Evolutionary conservation across 2,888 invertebrate genomes (phyloP).

Genomic region (Bimastos eiseni): DNA sequence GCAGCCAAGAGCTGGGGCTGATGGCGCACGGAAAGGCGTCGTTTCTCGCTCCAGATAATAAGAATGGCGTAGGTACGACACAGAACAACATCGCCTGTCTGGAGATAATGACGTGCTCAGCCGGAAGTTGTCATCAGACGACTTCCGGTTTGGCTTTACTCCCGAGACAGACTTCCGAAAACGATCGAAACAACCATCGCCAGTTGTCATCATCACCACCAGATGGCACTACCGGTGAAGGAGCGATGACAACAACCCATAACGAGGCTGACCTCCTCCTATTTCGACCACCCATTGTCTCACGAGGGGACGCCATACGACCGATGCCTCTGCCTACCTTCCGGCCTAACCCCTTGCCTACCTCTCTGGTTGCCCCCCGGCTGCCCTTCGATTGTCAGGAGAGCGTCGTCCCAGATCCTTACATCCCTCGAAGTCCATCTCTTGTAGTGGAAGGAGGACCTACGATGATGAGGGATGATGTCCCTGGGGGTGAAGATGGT

Average conservation of each 20-base stretch:
- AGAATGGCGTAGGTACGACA: slow-evolving; percentile 1
- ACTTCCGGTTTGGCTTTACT: background rate
- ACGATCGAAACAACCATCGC: background rate
- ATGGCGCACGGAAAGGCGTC: background rate
- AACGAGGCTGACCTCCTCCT: background rate
- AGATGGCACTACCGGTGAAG: background rate
- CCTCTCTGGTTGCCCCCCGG: too few relatives aligned
- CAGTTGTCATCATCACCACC: background rate
- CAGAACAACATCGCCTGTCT: slow-evolving; percentile 7
- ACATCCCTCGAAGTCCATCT: background rate
- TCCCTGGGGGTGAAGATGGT: too few relatives aligned
- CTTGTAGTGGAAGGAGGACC: too few relatives aligned
- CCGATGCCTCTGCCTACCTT: too few relatives aligned
- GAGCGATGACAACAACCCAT: background rate
- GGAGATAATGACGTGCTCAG: background rate
- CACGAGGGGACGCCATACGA: background rate
- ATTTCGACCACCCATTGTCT: background rate
- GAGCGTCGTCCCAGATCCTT: background rate
- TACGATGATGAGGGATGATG: too few relatives aligned
- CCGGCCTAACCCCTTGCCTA: too few relatives aligned
- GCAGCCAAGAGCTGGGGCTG: background rate
- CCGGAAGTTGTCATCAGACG: background rate
- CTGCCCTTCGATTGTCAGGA: background rate
- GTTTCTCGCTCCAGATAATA: background rate
- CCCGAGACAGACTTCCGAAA: background rate